Conservation (phyloP, 2,797 vertebrate genomes). For the Triplophysa yarkandensis region DNA sequence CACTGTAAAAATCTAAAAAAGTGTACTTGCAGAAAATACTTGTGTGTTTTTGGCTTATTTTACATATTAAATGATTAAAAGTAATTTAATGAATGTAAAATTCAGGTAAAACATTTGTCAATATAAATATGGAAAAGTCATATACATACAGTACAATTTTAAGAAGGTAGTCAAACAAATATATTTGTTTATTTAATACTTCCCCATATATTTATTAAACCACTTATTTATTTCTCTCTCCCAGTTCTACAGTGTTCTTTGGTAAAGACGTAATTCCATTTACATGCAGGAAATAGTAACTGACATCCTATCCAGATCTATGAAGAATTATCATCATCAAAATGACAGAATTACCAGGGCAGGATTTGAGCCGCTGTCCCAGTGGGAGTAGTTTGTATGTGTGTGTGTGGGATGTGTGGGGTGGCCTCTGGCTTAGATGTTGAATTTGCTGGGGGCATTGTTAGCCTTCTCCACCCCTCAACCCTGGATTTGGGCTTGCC, state of each 20-base stretch:
- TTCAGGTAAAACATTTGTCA: too few species aligned
- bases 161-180: too few species aligned
- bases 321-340: slow-evolving; percentile 82
- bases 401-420: slow-evolving; percentile 57
- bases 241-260: background rate
- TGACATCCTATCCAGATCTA: slow-evolving; percentile 69
- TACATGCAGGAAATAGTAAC: slow-evolving; percentile 70
- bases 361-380: slow-evolving; percentile 71
- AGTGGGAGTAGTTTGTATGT: slow-evolving; percentile 63
- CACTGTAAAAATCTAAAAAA: too few species aligned
- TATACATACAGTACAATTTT: too few species aligned
- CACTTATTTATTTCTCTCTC: too few species aligned
- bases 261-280: slow-evolving; percentile 62
- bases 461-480: slow-evolving; percentile 84
- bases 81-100: too few species aligned
- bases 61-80: too few species aligned
- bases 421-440: slow-evolving; percentile 77
- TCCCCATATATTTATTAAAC: too few species aligned
- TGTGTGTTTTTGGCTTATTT: too few species aligned
- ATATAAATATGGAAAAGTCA: too few species aligned
- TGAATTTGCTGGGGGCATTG: slow-evolving; percentile 93
- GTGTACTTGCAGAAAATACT: too few species aligned
- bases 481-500: slow-evolving; percentile 84
- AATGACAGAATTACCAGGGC: slow-evolving; percentile 77
- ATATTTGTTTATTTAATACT: too few species aligned